A percentile compares a stretch with the other conserved stretches of the same genome.
phyloP scores from a whole-genome alignment of 2,888 invertebrate species.

The Andrena dorsata region DNA sequence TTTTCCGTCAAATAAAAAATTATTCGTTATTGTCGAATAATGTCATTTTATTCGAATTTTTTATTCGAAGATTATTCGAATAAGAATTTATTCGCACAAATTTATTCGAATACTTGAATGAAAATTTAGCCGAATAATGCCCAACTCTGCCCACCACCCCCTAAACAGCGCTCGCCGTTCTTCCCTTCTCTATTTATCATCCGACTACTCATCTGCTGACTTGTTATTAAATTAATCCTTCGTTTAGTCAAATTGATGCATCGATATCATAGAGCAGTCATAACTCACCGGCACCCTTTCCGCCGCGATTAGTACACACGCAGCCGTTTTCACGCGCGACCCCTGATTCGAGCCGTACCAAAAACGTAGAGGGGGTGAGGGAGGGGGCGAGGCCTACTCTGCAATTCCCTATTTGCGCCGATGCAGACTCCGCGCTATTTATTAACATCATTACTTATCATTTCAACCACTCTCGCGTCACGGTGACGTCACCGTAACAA shows the following conservation, averaged over 20 bases:
- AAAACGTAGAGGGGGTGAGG: slow-evolving; percentile 13
- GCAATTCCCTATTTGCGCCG: slow-evolving; percentile 64
- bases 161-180: slow-evolving; percentile 66
- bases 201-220: slow-evolving; percentile 81
- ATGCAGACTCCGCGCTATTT: slow-evolving; percentile 71
- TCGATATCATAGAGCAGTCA: slow-evolving; percentile 85
- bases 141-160: too few relatives aligned
- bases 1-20: too few relatives aligned
- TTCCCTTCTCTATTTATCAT: slow-evolving; percentile 80
- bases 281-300: slow-evolving; percentile 82
- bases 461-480: slow-evolving; percentile 70
- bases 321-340: slow-evolving; percentile 59
- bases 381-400: slow-evolving; percentile 48
- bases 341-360: slow-evolving; percentile 56
- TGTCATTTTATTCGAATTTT: too few relatives aligned
- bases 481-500: slow-evolving; percentile 69
- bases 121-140: too few relatives aligned
- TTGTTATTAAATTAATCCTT: slow-evolving; percentile 85
- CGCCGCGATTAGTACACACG: slow-evolving; percentile 61
- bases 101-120: too few relatives aligned
- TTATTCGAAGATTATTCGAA: too few relatives aligned
- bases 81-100: too few relatives aligned
- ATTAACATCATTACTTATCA: slow-evolving; percentile 78
- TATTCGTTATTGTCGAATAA: too few relatives aligned
- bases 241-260: slow-evolving; percentile 85